Base-by-base conservation (phyloP, 2,113 vertebrate species). In the Choloepus hoffmanni region DNA sequence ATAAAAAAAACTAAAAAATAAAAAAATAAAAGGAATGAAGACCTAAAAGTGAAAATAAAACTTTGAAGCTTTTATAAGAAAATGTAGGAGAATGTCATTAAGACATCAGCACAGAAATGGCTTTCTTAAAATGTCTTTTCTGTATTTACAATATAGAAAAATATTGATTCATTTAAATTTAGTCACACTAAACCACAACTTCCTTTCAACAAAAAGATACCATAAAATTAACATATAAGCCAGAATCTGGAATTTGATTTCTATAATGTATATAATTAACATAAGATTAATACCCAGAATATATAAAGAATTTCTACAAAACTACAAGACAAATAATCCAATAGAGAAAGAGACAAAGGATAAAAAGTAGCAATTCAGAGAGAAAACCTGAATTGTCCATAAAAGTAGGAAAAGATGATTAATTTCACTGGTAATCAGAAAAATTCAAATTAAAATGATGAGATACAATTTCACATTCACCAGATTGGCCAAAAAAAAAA, bases 381-480 rank as follows among this genome's bases (percentile, higher is more conserved):
- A 94, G 74, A 95, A 96, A 88, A 74, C 55, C 14, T 33, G 33
- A 95, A 60, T 15, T 72, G n/a, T 83, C 63, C 83, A 89, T 77
- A 83, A 92, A 79, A 84, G 43, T 45, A 81, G 48, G 62, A 90
- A 89, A 88, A 94, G 63, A 85, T 23, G 63, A 82, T 23, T 19
- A 5, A 68, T 13, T 76, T 92, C n/a, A 73, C 11, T 11, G 74
- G 18, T 30, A 45, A 73, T 68, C 15, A 92, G 50, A 89, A 85
- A 91, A 50, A 84, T 15, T 15, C 11, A 84, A 86, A 90, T 53
- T 53, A 78, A 63, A 63, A 87, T 30, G 13, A 53, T 53, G 50
- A 79, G 33, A 36, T 62, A 15, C 1, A 5, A n/a, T 74, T 92
- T 95, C 3, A 50, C 0, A 77, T 40, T 40, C 23, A 68, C 7